Evolutionary conservation across 2,113 vertebrate genomes (phyloP).

Genomic region (Orycteropus afer): DNA sequence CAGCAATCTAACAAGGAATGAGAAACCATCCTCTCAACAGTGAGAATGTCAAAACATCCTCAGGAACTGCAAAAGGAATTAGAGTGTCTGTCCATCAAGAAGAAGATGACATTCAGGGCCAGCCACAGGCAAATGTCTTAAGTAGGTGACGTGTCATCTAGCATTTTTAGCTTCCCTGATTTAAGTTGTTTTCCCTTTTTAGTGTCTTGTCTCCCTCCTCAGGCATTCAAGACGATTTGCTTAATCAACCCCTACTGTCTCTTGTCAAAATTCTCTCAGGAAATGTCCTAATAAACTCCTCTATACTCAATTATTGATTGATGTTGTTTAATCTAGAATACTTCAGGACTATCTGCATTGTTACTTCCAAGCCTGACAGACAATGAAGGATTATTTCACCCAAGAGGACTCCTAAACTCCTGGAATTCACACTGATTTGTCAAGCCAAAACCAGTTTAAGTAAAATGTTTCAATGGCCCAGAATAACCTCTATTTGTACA

Average conservation of each 20-base stretch:
- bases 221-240: neutral
- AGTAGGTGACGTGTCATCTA: neutral
- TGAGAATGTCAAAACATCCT: neutral
- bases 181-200: neutral
- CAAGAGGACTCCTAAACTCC: neutral
- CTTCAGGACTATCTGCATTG: neutral
- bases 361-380: neutral
- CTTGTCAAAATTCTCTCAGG: conserved; percentile 3
- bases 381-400: neutral
- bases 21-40: neutral
- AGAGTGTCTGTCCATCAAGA: neutral
- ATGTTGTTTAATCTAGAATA: neutral
- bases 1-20: neutral
- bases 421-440: neutral
- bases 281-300: neutral
- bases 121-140: neutral
- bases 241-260: neutral
- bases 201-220: neutral
- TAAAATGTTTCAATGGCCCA: neutral
- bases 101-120: neutral
- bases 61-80: neutral
- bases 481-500: neutral
- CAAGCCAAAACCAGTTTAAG: neutral
- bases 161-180: neutral
- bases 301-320: neutral